Evolutionary conservation across 2,797 vertebrate species (phyloP).

Genomic region (Acanthiza pusilla): DNA sequence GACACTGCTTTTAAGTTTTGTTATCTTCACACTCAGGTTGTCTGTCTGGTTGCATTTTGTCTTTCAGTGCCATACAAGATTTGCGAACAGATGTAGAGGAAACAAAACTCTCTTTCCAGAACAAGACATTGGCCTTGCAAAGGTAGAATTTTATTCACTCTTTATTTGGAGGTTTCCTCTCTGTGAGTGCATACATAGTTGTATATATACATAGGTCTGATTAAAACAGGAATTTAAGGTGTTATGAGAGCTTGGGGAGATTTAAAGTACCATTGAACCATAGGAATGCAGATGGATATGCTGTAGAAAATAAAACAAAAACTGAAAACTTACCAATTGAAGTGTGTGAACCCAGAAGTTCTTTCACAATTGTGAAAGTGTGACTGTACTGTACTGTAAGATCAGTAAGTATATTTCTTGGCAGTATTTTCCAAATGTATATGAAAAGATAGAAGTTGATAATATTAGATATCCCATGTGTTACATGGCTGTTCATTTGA

Average conservation of each 20-base stretch:
- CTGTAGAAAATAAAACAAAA: background rate
- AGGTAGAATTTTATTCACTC: conserved; percentile 59
- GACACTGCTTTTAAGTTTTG: background rate
- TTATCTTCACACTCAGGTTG: background rate
- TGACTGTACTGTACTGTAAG: background rate
- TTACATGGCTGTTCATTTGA: background rate
- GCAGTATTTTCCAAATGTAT: background rate
- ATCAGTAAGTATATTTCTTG: background rate
- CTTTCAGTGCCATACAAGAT: conserved; percentile 15
- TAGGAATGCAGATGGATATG: background rate
- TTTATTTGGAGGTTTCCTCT: background rate
- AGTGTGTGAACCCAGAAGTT: background rate
- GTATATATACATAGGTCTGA: background rate
- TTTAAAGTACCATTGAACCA: background rate
- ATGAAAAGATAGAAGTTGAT: background rate
- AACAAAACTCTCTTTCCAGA: conserved; percentile 9
- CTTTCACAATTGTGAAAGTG: background rate
- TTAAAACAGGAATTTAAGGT: background rate
- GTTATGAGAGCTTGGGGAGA: background rate
- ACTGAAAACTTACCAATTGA: background rate
- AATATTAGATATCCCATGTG: background rate
- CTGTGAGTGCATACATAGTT: background rate
- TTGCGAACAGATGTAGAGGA: conserved; percentile 47
- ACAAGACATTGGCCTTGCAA: conserved; percentile 60
- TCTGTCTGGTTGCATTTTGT: background rate